Base-by-base conservation (phyloP, 2,113 vertebrate species). In the Mustela nigripes region DNA sequence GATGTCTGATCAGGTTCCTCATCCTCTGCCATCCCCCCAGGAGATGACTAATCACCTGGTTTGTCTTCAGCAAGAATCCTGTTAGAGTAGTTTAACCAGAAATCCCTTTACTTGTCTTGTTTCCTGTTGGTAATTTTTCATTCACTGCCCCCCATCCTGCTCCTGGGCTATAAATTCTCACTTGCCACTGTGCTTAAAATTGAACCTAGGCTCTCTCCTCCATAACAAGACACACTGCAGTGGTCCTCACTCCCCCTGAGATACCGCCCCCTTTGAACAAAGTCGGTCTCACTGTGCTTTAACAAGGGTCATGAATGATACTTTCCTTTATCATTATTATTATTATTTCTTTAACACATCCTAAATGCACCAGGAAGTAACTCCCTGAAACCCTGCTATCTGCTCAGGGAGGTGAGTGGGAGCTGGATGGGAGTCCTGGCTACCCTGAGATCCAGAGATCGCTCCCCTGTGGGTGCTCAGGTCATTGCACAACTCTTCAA, bases 231-330 rank as follows among this genome's bases (percentile, higher is more conserved):
- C 11, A 6, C 21, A 26, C 0, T 3, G 4, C 56, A 48, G n/a
- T 1, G 42, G 31, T 73, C 31, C 15, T 67, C 65, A 62, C 4
- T 10, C 31, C 31, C 36, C 48, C 7, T 2, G 0, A 3, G 1
- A 28, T 1, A 67, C 24, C 36, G 48, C 7, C 9, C 28, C 19
- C 36, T 36, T 15, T n/a, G 50, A 48, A 69, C 56, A 69, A 36
- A 42, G n/a, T 39, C 2, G 19, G 58, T 33, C 83, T 78, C 36
- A 19, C n/a, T 58, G 3, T 19, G 33, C 58, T 63, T 65, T 65
- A 24, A 76, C 81, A 33, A 65, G 69, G 24, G 56, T 39, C 22
- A n/a, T 19, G 39, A 60, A 45, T 26, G 24, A 24, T 21, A 67
- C 78, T 56, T 67, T 33, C n/a, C 45, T 67, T 56, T n/a, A 53